Evolutionary conservation across 2,113 vertebrate species (phyloP).

Genomic region (Illadopsis cleaveri): DNA sequence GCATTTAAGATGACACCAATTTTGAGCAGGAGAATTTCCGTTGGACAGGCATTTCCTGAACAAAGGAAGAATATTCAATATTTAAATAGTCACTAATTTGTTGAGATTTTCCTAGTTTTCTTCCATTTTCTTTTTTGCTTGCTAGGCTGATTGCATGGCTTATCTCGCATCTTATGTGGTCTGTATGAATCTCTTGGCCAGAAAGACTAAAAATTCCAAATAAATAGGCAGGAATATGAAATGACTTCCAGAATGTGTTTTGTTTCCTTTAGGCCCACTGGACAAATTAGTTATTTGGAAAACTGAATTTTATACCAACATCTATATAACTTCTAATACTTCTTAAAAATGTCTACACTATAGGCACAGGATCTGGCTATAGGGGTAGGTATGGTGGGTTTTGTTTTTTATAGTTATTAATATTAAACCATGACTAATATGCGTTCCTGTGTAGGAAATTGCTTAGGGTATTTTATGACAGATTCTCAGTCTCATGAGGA

Average conservation of each 20-base stretch:
- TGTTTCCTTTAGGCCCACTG: background rate
- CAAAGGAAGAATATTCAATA: background rate
- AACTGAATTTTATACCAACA: background rate
- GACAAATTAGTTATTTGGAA: background rate
- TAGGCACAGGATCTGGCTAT: background rate
- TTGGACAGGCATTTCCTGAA: background rate
- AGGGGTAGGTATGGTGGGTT: background rate
- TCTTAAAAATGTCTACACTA: background rate
- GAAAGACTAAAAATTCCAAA: background rate
- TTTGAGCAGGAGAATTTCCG: background rate
- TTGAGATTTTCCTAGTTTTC: background rate
- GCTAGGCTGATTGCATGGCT: background rate
- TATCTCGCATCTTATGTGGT: background rate
- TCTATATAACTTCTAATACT: background rate
- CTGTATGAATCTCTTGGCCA: background rate
- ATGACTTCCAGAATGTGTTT: background rate
- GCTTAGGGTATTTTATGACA: background rate
- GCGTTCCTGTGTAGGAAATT: background rate
- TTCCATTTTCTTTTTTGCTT: background rate
- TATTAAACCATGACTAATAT: background rate
- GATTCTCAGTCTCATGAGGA: background rate
- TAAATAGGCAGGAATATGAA: background rate
- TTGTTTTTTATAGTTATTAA: background rate
- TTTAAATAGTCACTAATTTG: background rate
- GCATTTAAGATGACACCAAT: constrained; percentile 20